Evolutionary conservation across 35 echinoderm and acorn worm species (phyloP).

Genomic region (Strongylocentrotus purpuratus): DNA sequence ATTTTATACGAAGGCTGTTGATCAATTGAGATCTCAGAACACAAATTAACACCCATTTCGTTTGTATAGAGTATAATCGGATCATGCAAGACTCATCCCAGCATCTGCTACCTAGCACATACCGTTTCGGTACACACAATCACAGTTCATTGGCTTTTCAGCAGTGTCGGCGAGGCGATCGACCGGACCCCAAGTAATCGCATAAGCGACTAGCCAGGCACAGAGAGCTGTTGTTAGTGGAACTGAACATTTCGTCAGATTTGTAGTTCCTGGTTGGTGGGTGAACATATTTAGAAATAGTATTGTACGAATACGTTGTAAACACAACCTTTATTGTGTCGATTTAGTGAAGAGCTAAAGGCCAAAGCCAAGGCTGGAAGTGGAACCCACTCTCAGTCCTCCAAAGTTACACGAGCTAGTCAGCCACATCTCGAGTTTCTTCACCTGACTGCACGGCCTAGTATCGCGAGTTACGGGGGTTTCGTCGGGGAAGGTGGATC

Average conservation of each 20-base stretch:
- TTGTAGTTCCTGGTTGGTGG: slow-evolving; percentile 4
- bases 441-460: background rate
- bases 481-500: slow-evolving; percentile 48
- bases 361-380: slow-evolving; percentile 36
- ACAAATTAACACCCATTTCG: too few relatives aligned
- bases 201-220: too few relatives aligned
- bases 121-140: background rate
- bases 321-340: background rate
- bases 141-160: background rate
- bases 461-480: slow-evolving; percentile 34
- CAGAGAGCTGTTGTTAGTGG: too few relatives aligned
- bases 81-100: too few relatives aligned
- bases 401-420: background rate
- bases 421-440: slow-evolving; percentile 37
- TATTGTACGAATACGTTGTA: background rate
- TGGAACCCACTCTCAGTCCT: background rate
- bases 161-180: background rate
- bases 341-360: background rate
- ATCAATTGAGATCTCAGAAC: too few relatives aligned
- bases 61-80: too few relatives aligned
- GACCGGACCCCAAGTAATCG: background rate
- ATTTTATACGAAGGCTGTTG: too few relatives aligned
- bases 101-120: too few relatives aligned
- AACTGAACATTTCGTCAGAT: background rate
- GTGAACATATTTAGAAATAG: slow-evolving; percentile 13